phyloP scores from a whole-genome alignment of 2,888 invertebrate species.

The Micoletzkya japonica region DNA sequence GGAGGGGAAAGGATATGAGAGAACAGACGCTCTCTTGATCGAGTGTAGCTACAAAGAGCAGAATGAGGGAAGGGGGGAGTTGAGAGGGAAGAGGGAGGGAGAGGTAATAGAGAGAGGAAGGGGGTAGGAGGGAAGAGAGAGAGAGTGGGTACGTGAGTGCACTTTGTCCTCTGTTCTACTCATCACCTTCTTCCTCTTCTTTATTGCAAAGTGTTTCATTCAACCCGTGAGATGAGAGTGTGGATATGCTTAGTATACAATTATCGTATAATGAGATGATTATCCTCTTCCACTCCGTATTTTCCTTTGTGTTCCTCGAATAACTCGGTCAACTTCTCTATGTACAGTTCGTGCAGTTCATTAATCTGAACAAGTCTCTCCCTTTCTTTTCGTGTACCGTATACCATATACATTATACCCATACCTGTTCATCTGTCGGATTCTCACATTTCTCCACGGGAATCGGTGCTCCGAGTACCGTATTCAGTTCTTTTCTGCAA shows the following conservation, averaged over 20 bases:
- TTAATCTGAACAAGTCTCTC: conserved; percentile 73
- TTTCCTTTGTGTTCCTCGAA: conserved; percentile 82
- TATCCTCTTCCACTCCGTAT: conserved; percentile 68
- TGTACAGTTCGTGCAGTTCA: conserved; percentile 77
- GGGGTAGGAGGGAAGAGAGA: background rate
- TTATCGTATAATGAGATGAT: conserved; percentile 34
- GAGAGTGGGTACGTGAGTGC: background rate
- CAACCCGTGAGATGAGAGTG: no score
- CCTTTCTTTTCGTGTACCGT: background rate
- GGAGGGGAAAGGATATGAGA: background rate
- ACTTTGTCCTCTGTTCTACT: background rate
- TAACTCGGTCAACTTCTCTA: conserved; percentile 73
- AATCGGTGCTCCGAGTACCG: conserved; percentile 51
- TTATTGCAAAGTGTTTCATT: no score
- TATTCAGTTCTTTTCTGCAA: conserved; percentile 44
- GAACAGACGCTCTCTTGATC: no score
- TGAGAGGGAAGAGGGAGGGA: background rate
- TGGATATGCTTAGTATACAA: no score
- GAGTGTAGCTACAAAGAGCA: background rate
- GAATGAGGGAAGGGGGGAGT: background rate
- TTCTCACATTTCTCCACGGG: conserved; percentile 35
- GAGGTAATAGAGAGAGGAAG: background rate
- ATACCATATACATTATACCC: no score
- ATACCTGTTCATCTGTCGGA: conserved; percentile 43
- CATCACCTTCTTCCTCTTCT: no score